Evolutionary conservation across 2,797 vertebrate species (phyloP).

Genomic region (Tenualosa ilisha): DNA sequence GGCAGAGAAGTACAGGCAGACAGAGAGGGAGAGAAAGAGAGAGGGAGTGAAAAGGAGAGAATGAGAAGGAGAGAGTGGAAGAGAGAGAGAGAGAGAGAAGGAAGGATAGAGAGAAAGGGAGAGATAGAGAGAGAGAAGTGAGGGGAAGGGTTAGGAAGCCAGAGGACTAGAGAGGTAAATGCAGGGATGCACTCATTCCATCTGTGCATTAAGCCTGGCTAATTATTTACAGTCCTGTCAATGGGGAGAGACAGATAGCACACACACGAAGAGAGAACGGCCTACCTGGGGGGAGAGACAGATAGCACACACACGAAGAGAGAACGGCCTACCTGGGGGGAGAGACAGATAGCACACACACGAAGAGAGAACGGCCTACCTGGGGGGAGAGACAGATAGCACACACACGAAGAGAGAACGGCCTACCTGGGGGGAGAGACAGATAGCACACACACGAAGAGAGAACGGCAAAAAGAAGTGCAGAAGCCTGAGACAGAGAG

Average conservation of each 20-base stretch:
- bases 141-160: not conserved
- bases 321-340: too few species aligned
- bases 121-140: not conserved
- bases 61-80: not conserved
- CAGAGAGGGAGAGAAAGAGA: not conserved
- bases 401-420: too few species aligned
- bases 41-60: not conserved
- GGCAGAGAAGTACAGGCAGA: not conserved
- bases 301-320: too few species aligned
- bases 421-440: not conserved
- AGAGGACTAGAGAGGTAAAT: slow-evolving; percentile 51
- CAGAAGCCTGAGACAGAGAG: not conserved
- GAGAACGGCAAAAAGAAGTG: not conserved
- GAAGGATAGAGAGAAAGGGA: not conserved
- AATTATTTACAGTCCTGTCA: slow-evolving; percentile 79
- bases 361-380: too few species aligned
- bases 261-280: not conserved
- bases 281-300: slow-evolving; percentile 49
- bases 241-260: slow-evolving; percentile 44
- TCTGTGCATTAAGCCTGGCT: slow-evolving; percentile 75
- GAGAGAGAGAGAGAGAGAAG: not conserved
- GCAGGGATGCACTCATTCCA: slow-evolving; percentile 67
- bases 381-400: slow-evolving; percentile 42
- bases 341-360: not conserved
- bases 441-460: slow-evolving; percentile 17